These are phyloP conservation scores for Acanthurus lineatus DNA, from an alignment of 2,797 vertebrate species.

Conservation along the genomic window DNA sequence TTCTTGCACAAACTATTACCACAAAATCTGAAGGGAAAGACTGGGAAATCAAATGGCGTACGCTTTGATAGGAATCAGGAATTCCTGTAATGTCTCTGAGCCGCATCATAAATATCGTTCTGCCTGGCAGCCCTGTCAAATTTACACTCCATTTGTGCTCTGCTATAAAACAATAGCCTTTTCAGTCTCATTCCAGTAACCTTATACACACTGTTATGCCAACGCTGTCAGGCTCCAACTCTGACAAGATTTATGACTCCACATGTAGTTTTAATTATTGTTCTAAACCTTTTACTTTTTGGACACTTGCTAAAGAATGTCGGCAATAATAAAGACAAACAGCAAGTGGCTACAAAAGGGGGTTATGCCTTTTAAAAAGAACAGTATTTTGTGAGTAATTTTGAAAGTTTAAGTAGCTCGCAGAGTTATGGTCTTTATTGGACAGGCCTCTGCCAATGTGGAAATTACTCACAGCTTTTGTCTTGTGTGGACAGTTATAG, in stretches of 20 bases:
- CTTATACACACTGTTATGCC: conserved; percentile 24
- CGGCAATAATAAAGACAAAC: conserved; percentile 1
- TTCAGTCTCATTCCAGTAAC: conserved; percentile 46
- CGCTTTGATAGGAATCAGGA: conserved; percentile 67
- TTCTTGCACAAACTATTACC: conserved; percentile 63
- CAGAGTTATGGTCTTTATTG: conserved; percentile 4
- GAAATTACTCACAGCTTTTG: not conserved
- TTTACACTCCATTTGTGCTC: conserved; percentile 66
- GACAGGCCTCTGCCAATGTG: not conserved
- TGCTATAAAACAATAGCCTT: conserved; percentile 53
- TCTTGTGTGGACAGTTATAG: not conserved
- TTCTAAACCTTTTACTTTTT: conserved; percentile 25
- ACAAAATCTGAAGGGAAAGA: conserved; percentile 51
- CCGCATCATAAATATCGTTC: conserved; percentile 69
- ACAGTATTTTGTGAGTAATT: conserved; percentile 10
- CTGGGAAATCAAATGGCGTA: conserved; percentile 60
- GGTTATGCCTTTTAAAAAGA: conserved; percentile 2
- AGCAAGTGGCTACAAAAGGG: not conserved
- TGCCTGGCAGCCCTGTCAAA: conserved; percentile 53
- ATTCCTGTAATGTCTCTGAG: conserved; percentile 66
- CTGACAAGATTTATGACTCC: conserved; percentile 14
- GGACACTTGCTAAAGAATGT: conserved; percentile 17
- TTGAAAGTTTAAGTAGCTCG: conserved; percentile 21
- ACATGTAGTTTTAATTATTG: conserved; percentile 45
- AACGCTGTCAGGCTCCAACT: conserved; percentile 27